Percentiles rank a stretch among this genome's conserved stretches.
phyloP scores from a whole-genome alignment of 1,140 invertebrate genomes.

The Varroa destructor region DNA sequence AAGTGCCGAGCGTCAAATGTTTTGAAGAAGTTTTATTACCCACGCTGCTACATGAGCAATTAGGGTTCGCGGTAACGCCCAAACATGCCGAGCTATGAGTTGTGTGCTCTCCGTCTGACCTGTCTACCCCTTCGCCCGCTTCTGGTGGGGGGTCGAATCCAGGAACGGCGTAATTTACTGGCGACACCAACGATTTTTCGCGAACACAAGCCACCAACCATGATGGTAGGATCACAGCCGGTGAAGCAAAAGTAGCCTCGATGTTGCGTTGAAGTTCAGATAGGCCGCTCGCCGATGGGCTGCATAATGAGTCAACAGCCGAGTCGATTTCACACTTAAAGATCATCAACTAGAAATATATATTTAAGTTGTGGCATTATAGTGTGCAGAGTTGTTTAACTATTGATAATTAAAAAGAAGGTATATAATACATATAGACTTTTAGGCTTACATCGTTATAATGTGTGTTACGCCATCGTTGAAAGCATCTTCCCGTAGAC shows the following conservation, averaged over 20 bases:
- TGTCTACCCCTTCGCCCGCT: background rate
- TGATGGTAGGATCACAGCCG: background rate
- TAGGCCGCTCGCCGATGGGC: conserved; percentile 1
- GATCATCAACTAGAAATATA: too few species aligned
- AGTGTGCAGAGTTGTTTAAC: too few species aligned
- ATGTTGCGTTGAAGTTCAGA: conserved; percentile 4
- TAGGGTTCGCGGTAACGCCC: background rate
- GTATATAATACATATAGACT: too few species aligned
- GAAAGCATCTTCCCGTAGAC: conserved; percentile 7
- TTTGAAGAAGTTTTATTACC: background rate
- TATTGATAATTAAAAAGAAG: too few species aligned
- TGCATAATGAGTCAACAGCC: background rate
- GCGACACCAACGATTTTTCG: background rate
- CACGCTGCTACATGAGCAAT: background rate
- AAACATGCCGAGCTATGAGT: too few species aligned
- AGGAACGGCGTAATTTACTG: background rate
- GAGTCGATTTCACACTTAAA: background rate
- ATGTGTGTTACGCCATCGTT: conserved; percentile 24
- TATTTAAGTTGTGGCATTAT: too few species aligned
- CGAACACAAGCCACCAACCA: conserved; percentile 22
- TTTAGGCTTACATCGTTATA: conserved; percentile 6
- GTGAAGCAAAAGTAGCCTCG: background rate
- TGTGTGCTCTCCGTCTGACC: too few species aligned
- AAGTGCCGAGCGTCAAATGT: too few species aligned
- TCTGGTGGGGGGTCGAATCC: conserved; percentile 16